These are phyloP conservation scores for Maniola hyperantus DNA, from an alignment of 2,888 invertebrate species.

Conservation along the genomic window DNA sequence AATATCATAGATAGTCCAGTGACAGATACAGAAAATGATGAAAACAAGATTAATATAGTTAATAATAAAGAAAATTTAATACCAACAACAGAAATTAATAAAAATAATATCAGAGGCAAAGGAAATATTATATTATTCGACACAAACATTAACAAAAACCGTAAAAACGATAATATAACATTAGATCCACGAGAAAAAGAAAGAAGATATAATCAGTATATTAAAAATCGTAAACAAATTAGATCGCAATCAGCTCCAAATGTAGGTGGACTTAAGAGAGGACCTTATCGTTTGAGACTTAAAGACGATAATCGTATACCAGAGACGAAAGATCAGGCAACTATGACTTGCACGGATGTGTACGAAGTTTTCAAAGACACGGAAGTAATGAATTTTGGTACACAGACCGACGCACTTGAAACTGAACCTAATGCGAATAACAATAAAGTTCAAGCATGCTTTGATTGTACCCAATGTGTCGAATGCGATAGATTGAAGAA, in stretches of 20 bases:
- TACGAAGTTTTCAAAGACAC: conserved; percentile 36
- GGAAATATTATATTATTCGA: background rate
- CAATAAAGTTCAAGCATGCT: conserved; percentile 48
- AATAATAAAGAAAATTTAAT: background rate
- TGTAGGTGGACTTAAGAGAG: background rate
- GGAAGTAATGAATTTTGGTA: conserved; percentile 38
- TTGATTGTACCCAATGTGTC: conserved; percentile 51
- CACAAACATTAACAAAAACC: background rate
- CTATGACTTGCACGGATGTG: conserved; percentile 28
- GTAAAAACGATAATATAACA: background rate
- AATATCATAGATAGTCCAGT: background rate
- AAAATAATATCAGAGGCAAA: background rate
- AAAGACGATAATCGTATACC: conserved; percentile 13
- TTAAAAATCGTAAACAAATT: conserved; percentile 5
- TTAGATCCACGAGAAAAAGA: conserved; percentile 2
- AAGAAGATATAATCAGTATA: background rate
- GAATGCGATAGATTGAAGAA: conserved; percentile 55
- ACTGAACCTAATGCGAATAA: conserved; percentile 44
- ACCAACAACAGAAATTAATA: background rate
- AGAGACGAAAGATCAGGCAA: conserved; percentile 31
- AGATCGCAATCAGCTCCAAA: conserved; percentile 14
- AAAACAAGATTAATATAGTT: background rate
- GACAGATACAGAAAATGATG: background rate
- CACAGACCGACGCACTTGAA: conserved; percentile 35
- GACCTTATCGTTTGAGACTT: background rate